Percentiles rank a stretch among this genome's conserved stretches.
These are phyloP conservation scores for Camelus bactrianus DNA, from an alignment of 2,113 vertebrate species.

Conservation along the genomic window DNA sequence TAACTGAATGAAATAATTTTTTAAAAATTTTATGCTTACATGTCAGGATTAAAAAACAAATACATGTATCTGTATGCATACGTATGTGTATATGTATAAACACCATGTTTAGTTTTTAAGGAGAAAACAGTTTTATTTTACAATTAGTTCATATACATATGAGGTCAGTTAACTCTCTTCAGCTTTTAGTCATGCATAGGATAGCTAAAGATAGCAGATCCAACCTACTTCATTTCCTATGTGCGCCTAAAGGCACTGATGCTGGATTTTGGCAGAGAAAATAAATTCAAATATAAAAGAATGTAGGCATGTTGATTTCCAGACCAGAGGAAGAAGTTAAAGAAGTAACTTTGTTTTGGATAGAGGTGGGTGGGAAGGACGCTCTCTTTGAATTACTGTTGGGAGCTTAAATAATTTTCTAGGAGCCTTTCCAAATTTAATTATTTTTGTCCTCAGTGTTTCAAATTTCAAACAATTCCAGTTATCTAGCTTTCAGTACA, in stretches of 20 bases:
- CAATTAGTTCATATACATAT: constrained; percentile 62
- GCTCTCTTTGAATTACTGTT: constrained; percentile 58
- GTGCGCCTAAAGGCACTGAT: constrained; percentile 57
- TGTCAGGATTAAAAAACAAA: not conserved
- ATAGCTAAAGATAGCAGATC: constrained; percentile 70
- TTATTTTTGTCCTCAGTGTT: constrained; percentile 50
- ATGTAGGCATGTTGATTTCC: constrained; percentile 64
- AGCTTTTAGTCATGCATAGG: constrained; percentile 61
- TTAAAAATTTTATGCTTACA: not conserved
- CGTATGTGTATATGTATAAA: not conserved
- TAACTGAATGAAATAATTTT: not conserved
- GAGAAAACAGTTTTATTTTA: constrained; percentile 27
- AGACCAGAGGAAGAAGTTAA: constrained; percentile 65
- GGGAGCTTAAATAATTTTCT: constrained; percentile 75
- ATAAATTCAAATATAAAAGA: constrained; percentile 69
- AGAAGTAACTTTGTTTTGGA: constrained; percentile 74
- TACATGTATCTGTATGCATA: not conserved
- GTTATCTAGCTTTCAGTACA: constrained; percentile 74
- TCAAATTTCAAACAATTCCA: constrained; percentile 63
- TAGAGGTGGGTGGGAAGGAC: constrained; percentile 68
- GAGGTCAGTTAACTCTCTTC: constrained; percentile 71
- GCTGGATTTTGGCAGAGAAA: constrained; percentile 71
- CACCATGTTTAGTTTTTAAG: not conserved
- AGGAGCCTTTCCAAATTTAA: constrained; percentile 76
- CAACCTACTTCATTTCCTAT: constrained; percentile 70